Evolutionary conservation across 1,140 invertebrate species (phyloP), one percentile per base, ranked within the genome.

Genomic region (Pogonomyrmex barbatus): DNA sequence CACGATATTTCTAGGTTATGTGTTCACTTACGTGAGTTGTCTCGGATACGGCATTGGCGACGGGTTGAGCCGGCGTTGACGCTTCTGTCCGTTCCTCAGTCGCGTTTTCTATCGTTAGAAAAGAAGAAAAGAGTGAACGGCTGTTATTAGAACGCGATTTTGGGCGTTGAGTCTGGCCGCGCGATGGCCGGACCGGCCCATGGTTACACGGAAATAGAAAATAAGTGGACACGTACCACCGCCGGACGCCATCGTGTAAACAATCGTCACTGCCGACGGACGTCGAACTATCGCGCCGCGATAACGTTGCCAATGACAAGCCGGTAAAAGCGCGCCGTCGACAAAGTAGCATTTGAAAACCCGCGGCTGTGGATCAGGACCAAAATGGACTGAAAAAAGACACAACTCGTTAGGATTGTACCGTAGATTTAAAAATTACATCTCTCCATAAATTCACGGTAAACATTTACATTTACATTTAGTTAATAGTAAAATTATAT

Each of bases 41-140:
- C 73, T 94, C 93, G 73, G 93, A 91, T 63, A 91, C 89, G 85
- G 91, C 93, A 93, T 94, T 94, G 79, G 91, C 56, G 56, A 88
- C 81, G 52, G 91, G 89, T 85, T 91, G 91, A 83, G 88, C 87
- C 24, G 92, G 87, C 24, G 87, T 87, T 0, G 89, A 50, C 77
- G 89, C 63, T 78, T 93, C 92, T 17, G 82, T 92, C 73, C 91
- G 86, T 71, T 92, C 92, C 50, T 93, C 92, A 9, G 87, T 77
- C 9, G 87, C 85, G 39, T 88, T 92, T 62, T 93, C 92, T 91
- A 67, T 42, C 36, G 58, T 87, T 63, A 67, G 4, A 78, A 86
- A 70, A 71, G 82, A 24, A 85, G 78, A 10, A 45, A 17, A 36
- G 36, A n/a, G 4, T 60, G 30, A 39, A 54, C 9, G 12, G n/a